Conservation (phyloP, 2,113 vertebrate species). For the Anarrhichthys ocellatus region DNA sequence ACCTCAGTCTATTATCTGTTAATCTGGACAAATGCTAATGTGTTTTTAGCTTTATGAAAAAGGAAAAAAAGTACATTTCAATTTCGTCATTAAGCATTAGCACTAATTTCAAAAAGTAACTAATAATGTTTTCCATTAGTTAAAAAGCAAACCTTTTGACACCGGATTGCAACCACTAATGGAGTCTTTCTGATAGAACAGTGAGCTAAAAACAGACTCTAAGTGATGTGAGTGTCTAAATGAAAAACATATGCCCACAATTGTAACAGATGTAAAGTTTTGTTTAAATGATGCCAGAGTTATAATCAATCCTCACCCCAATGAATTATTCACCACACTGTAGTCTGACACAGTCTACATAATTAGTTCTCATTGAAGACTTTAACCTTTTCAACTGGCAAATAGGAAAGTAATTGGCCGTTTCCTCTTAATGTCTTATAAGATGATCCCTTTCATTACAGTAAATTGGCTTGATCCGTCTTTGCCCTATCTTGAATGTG, state of each 20-base stretch:
- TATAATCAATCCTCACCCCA: constrained; percentile 26
- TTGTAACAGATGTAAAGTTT: constrained; percentile 13
- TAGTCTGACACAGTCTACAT: constrained; percentile 45
- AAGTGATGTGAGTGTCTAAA: neutral
- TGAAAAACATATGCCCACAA: constrained; percentile 21
- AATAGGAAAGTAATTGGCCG: constrained; percentile 51
- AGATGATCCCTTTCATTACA: constrained; percentile 47
- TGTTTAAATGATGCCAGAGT: constrained; percentile 17
- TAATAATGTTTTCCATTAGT: constrained; percentile 7
- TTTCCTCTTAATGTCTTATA: constrained; percentile 47
- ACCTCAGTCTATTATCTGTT: neutral
- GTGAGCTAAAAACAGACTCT: constrained; percentile 24
- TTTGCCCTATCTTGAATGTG: constrained; percentile 9
- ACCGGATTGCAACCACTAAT: neutral
- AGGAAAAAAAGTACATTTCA: no score
- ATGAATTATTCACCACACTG: constrained; percentile 58
- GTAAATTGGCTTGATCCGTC: constrained; percentile 24
- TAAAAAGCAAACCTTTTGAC: constrained; percentile 15
- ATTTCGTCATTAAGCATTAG: neutral
- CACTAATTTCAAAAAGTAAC: neutral
- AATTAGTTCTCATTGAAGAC: constrained; percentile 56
- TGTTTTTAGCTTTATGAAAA: neutral
- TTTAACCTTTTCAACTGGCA: constrained; percentile 64
- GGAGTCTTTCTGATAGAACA: neutral
- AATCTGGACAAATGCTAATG: neutral